phyloP scores from a whole-genome alignment of 2,888 invertebrate genomes.

The Chelonus formosanus region DNA sequence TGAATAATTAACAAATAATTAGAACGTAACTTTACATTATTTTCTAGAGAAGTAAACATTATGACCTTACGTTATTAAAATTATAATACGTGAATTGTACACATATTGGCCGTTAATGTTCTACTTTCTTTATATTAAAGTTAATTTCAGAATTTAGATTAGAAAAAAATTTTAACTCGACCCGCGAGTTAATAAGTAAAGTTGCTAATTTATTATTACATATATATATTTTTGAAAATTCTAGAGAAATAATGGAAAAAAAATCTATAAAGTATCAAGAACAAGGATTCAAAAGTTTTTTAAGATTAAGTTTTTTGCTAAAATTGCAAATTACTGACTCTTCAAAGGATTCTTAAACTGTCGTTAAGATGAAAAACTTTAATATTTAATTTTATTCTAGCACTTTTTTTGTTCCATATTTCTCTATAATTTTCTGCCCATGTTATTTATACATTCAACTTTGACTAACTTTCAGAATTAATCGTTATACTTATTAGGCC shows the following conservation, averaged over 20 bases:
- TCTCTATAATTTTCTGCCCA: not conserved
- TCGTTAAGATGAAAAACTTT: too few relatives aligned
- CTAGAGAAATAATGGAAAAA: too few relatives aligned
- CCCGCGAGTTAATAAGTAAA: slow-evolving; percentile 54
- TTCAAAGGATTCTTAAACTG: too few relatives aligned
- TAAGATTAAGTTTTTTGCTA: too few relatives aligned
- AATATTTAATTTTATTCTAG: too few relatives aligned
- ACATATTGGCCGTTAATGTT: slow-evolving; percentile 36
- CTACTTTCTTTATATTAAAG: slow-evolving; percentile 22
- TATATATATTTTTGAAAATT: not conserved
- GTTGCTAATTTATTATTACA: not conserved
- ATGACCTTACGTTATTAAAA: not conserved
- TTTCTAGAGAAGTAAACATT: too few relatives aligned
- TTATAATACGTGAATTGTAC: slow-evolving; percentile 20
- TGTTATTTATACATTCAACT: slow-evolving; percentile 34
- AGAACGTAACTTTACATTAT: too few relatives aligned
- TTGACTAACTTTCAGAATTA: slow-evolving; percentile 24
- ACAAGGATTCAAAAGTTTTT: too few relatives aligned
- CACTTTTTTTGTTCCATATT: too few relatives aligned
- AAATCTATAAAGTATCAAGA: too few relatives aligned
- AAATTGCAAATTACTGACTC: too few relatives aligned
- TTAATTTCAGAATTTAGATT: slow-evolving; percentile 28
- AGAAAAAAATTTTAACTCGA: slow-evolving; percentile 48
- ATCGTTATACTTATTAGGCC: slow-evolving; percentile 32
- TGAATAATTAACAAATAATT: too few relatives aligned